Base-by-base conservation (phyloP, 2,797 vertebrate genomes). In the Cyprinodon diabolis region DNA sequence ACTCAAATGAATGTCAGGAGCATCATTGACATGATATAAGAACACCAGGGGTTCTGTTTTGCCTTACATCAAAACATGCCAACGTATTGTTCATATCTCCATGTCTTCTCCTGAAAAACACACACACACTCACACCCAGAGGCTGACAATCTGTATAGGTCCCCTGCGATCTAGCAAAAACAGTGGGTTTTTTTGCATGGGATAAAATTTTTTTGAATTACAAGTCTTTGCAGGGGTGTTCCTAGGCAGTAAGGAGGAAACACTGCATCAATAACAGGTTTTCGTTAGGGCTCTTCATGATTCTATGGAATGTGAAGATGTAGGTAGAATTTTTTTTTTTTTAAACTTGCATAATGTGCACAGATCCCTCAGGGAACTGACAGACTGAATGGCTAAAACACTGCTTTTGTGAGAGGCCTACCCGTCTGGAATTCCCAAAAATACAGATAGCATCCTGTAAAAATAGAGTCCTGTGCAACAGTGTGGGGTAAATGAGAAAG, bases 391-490 rank as follows among this genome's bases (percentile, higher is more conserved):
- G 78, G 48, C 80, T 82, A 83, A 85, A 83, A 84, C 86, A 81
- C 80, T 83, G 86, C 86, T 89, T 88, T 87, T 88, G 82, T 81
- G 84, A 56, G 78, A 88, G 85, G 82, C 86, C 89, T 86, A 85
- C 86, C 85, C 85, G 90, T 84, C 87, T 91, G 87, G 83, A 87
- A 90, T 88, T 89, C 88, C 81, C 78, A 78, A 89, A 86, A 90
- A 93, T 90, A 89, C 88, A 92, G 90, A 92, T 91, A 87, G 79
- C 81, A 87, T 84, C 82, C 86, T 83, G 82, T 82, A 82, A 68
- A 88, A 86, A 89, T 87, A 68, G 58, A 74, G 77, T 80, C 70
- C 76, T 84, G 67, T 76, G 78, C 78, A 87, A 82, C 82, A 81
- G 78, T 84, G 66, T 78, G 79, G 77, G 81, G 77, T 72, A 76